A percentile compares a stretch with the other conserved stretches of the same genome.
Evolutionary conservation across 1,140 invertebrate species (phyloP).

Genomic region (Drosophila repleta): DNA sequence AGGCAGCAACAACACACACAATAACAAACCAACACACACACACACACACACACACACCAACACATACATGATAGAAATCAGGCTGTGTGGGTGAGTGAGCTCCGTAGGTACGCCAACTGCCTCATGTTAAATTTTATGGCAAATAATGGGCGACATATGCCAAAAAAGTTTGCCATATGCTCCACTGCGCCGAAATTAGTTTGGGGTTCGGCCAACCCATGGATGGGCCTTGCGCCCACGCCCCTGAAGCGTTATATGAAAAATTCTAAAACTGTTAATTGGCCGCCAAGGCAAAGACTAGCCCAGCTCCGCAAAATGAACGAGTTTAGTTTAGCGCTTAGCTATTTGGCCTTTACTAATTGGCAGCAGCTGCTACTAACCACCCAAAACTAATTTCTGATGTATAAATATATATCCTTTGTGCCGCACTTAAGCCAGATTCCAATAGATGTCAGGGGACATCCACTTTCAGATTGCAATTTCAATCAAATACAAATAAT

Average conservation of each 20-base stretch:
- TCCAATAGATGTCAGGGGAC: conserved; percentile 2
- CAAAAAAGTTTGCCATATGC: conserved; percentile 71
- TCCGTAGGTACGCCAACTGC: conserved; percentile 35
- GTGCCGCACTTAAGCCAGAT: neutral
- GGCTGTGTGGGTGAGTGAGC: conserved; percentile 21
- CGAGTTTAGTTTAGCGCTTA: conserved; percentile 28
- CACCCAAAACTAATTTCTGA: neutral
- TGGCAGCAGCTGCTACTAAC: conserved; percentile 40
- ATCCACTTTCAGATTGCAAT: conserved; percentile 24
- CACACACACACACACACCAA: conserved; percentile 13
- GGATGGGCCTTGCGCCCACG: conserved; percentile 18
- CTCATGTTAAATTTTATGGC: conserved; percentile 68
- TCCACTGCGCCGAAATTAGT: conserved; percentile 72
- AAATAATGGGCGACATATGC: conserved; percentile 78
- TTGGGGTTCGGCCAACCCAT: conserved; percentile 56
- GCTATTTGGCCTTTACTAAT: conserved; percentile 46
- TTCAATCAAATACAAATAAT: conserved; percentile 61
- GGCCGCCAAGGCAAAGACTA: conserved; percentile 51
- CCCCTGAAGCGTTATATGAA: conserved; percentile 25
- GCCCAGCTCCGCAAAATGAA: conserved; percentile 8
- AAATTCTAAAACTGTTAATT: conserved; percentile 76
- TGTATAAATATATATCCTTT: neutral
- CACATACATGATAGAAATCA: conserved; percentile 18
- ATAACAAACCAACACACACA: conserved; percentile 11
- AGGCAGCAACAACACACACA: conserved; percentile 27